Conservation (phyloP, 2,888 invertebrate species). For the Metallyticus violacea region DNA sequence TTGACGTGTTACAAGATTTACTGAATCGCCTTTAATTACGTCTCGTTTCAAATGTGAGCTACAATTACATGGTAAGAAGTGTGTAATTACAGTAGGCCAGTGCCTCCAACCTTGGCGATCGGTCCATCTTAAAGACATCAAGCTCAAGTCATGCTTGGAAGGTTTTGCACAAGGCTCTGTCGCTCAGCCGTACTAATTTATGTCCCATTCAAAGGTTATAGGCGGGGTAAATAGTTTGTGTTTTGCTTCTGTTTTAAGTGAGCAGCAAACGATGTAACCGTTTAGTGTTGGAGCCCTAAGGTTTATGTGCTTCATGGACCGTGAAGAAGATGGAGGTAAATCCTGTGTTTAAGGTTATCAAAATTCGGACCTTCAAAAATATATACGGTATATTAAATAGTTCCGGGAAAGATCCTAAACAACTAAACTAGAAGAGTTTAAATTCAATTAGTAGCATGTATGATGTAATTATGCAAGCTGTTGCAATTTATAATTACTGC, state of each 20-base stretch:
- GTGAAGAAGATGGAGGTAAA: background rate
- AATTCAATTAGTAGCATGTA: background rate
- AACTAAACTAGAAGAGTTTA: too few relatives aligned
- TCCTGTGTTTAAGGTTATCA: background rate
- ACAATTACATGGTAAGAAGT: background rate
- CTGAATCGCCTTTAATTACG: background rate
- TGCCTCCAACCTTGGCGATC: background rate
- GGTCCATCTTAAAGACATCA: background rate
- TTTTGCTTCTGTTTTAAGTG: background rate
- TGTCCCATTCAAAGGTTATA: background rate
- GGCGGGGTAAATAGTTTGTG: background rate
- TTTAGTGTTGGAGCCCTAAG: background rate
- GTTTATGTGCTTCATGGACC: background rate
- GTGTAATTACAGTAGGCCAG: background rate
- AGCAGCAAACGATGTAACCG: background rate
- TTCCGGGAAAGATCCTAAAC: too few relatives aligned
- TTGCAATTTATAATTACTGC: too few relatives aligned
- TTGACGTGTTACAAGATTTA: background rate
- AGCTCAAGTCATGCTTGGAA: background rate
- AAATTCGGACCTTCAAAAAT: too few relatives aligned
- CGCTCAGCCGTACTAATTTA: background rate
- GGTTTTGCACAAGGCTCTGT: background rate
- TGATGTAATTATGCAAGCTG: background rate
- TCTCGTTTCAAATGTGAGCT: background rate
- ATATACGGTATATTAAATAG: too few relatives aligned